Evolutionary conservation across 2,888 invertebrate genomes (phyloP).

Genomic region (Caenorhabditis imperialis): DNA sequence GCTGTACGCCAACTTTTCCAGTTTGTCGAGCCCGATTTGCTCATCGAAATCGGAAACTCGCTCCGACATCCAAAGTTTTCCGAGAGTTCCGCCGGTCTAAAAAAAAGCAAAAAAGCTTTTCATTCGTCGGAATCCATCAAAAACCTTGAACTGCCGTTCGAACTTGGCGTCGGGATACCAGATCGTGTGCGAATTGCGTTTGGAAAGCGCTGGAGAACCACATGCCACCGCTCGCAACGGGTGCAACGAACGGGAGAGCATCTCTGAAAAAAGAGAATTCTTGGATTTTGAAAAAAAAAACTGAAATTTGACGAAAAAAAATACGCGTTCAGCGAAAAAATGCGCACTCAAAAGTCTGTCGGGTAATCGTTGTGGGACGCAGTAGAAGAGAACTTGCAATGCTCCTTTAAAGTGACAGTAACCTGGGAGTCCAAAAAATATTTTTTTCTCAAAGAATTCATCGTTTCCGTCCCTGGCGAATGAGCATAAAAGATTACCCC

Average conservation of each 20-base stretch:
- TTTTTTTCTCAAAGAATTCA: too few species aligned
- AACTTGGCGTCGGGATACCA: constrained; percentile 78
- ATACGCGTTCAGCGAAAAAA: not conserved
- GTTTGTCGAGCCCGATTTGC: constrained; percentile 67
- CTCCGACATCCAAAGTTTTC: constrained; percentile 64
- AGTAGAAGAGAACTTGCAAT: too few species aligned
- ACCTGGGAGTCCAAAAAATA: too few species aligned
- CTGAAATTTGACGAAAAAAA: not conserved
- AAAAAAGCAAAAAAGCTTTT: constrained; percentile 66
- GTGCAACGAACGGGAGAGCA: constrained; percentile 44
- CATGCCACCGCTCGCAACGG: constrained; percentile 36
- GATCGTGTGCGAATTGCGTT: constrained; percentile 71
- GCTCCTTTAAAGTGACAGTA: too few species aligned
- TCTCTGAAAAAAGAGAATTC: constrained; percentile 4
- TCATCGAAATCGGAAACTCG: constrained; percentile 63
- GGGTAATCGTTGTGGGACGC: too few species aligned
- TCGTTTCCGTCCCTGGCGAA: too few species aligned
- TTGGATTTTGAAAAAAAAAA: not conserved
- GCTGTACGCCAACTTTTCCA: constrained; percentile 63
- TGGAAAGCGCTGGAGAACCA: constrained; percentile 16
- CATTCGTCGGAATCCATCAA: constrained; percentile 70
- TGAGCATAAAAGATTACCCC: too few species aligned
- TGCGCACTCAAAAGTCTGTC: too few species aligned
- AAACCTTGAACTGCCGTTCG: constrained; percentile 74
- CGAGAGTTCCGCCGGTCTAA: constrained; percentile 67